Percentiles rank a stretch among this genome's conserved stretches.
Conservation (phyloP, 2,888 invertebrate species). For the Himalopsyche tibetana region DNA sequence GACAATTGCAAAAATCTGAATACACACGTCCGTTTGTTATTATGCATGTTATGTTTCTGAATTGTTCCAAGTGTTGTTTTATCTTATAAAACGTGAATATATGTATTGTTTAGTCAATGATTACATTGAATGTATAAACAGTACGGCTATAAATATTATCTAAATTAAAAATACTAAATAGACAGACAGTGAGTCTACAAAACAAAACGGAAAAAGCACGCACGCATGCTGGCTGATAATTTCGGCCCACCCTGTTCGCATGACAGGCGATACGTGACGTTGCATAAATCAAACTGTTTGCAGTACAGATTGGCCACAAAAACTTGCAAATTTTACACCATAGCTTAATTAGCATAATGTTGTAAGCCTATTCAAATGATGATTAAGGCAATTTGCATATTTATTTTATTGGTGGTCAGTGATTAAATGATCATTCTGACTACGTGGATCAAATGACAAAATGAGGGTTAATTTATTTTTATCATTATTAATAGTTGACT, state of each 20-base stretch:
- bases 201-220: slow-evolving; percentile 23
- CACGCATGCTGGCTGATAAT: slow-evolving; percentile 32
- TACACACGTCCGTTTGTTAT: no score
- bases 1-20: no score
- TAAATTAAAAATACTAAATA: neutral
- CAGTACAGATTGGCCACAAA: slow-evolving; percentile 42
- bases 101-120: neutral
- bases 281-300: slow-evolving; percentile 40
- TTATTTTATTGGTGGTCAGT: neutral
- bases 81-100: no score
- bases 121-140: neutral
- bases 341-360: slow-evolving; percentile 5
- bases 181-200: slow-evolving; percentile 4
- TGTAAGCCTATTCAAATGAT: slow-evolving; percentile 6
- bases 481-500: no score
- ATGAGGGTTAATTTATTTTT: no score
- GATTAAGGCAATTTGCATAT: slow-evolving; percentile 31
- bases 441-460: neutral
- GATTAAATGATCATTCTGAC: neutral
- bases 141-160: neutral
- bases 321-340: slow-evolving; percentile 25
- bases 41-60: no score
- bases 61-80: no score
- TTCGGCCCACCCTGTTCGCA: slow-evolving; percentile 39
- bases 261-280: slow-evolving; percentile 42